phyloP scores from a whole-genome alignment of 2,113 vertebrate species.

The Eidolon helvum region DNA sequence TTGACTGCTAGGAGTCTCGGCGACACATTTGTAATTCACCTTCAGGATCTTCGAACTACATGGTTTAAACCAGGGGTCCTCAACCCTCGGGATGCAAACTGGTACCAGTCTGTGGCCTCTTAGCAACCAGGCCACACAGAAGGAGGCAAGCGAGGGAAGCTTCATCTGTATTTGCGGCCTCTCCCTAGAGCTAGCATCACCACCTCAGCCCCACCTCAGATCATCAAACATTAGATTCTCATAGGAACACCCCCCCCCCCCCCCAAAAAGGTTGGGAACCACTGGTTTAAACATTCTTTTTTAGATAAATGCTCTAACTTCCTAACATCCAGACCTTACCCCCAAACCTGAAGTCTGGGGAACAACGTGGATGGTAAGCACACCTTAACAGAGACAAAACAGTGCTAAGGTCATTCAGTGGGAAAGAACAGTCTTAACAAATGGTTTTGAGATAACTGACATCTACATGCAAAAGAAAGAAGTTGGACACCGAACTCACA shows the following conservation, averaged over 20 bases:
- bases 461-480: neutral
- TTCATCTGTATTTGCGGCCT: too few species aligned
- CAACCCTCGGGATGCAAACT: too few species aligned
- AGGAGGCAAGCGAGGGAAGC: too few species aligned
- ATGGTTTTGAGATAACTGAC: neutral
- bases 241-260: too few species aligned
- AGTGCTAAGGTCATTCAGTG: neutral
- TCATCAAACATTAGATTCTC: too few species aligned
- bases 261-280: too few species aligned
- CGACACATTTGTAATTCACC: neutral
- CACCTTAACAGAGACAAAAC: neutral
- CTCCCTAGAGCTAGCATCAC: too few species aligned
- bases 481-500: neutral
- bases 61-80: too few species aligned
- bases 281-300: neutral
- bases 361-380: neutral
- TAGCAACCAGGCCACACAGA: too few species aligned
- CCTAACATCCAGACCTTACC: neutral
- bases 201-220: too few species aligned
- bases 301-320: neutral
- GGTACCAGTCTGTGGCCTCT: too few species aligned
- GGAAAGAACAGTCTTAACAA: neutral
- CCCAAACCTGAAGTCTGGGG: neutral
- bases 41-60: neutral
- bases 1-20: neutral